Base-by-base conservation (phyloP, 35 echinoderm and acorn worm species). In the Holothuria glaberrima region DNA sequence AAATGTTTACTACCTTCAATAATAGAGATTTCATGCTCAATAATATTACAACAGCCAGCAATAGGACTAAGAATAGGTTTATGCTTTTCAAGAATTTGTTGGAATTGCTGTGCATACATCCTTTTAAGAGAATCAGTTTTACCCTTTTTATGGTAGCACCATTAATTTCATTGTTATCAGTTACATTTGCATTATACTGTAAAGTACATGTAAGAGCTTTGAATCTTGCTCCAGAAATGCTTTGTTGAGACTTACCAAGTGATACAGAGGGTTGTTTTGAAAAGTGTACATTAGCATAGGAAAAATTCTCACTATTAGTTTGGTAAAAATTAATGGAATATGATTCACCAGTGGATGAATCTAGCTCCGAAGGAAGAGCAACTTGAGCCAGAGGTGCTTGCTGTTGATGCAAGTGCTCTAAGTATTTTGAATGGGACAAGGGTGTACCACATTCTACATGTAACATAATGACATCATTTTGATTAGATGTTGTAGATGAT, bases 331-430 rank as follows among this genome's bases (percentile, higher is more conserved):
- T 67, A 16, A 6, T n/a, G n/a, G n/a, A n/a, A n/a, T n/a, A n/a
- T n/a, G n/a, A n/a, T n/a, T n/a, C n/a, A n/a, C n/a, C n/a, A 24
- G 16, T 67, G 63, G 63, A 67, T 67, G 63, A 67, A 67, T 16
- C 63, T 67, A 67, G 63, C 63, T 67, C 63, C 6, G 63, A 30
- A 4, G 16, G 63, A 67, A 16, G 6, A 6, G 16, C 63, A 67
- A 67, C 63, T 67, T 67, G 63, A 16, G 63, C 4, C 29, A 24
- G 21, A 6, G 29, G 63, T 67, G 21, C 63, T n/a, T n/a, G n/a
- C n/a, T n/a, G n/a, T n/a, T n/a, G n/a, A n/a, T n/a, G n/a, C n/a
- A n/a, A n/a, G n/a, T n/a, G n/a, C n/a, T n/a, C n/a, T n/a, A n/a
- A n/a, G n/a, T n/a, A n/a, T n/a, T n/a, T n/a, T n/a, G n/a, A n/a